These are phyloP conservation scores for Calameuta pallipes DNA, from an alignment of 2,888 invertebrate genomes.

Conservation along the genomic window DNA sequence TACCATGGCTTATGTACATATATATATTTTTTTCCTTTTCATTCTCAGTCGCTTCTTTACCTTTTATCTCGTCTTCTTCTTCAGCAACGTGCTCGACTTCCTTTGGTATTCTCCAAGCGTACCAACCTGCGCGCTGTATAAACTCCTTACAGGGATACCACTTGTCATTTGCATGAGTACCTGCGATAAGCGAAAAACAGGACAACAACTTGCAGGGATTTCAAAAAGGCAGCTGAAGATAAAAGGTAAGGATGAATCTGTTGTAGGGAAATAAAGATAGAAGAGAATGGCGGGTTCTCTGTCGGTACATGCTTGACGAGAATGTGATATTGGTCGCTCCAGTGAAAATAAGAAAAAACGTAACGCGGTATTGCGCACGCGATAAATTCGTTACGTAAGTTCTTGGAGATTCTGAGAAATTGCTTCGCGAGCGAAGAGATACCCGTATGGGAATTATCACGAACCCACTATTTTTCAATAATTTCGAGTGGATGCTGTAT, in stretches of 20 bases:
- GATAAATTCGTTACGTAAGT: neutral
- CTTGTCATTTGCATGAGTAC: slow-evolving; percentile 36
- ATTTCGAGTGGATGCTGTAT: neutral
- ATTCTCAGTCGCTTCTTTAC: neutral
- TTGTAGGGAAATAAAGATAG: neutral
- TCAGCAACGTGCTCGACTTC: neutral
- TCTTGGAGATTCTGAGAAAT: neutral
- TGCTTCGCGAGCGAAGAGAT: neutral
- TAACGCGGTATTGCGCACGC: neutral
- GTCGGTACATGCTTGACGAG: neutral
- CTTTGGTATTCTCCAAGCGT: neutral
- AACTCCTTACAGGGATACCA: slow-evolving; percentile 37
- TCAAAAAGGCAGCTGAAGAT: neutral
- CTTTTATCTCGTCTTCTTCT: neutral
- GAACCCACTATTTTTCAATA: neutral
- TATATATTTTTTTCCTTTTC: neutral
- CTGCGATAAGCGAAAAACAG: slow-evolving; percentile 1
- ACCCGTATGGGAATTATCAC: neutral
- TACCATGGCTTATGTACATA: neutral
- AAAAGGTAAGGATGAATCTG: neutral
- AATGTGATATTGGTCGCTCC: neutral
- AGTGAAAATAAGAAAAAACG: neutral
- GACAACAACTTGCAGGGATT: neutral
- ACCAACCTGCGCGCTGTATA: slow-evolving; percentile 7
- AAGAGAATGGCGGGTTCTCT: neutral